Evolutionary conservation across 2,888 invertebrate genomes (phyloP), one percentile per base, ranked within the genome.

Genomic region (Cerastoderma edule): DNA sequence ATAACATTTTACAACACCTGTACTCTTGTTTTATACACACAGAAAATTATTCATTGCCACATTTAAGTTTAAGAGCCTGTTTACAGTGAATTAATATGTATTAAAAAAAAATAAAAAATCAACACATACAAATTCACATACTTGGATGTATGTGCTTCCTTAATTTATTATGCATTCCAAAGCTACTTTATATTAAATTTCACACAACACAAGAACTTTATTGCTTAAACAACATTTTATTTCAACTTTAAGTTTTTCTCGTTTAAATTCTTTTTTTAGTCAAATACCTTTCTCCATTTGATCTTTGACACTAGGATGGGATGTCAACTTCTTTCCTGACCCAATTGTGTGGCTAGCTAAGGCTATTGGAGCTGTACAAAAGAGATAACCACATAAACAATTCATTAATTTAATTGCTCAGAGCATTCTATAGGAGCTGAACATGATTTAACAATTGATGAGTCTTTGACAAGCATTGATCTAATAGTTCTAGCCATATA

Each of bases 291-390:
- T 94, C 22, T 94, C 93, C 82, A 99, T 93, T 89, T 96, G 94
- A 8, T 95, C 95, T 90, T 97, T 96, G 78, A 97, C 95, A 0
- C 95, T 94, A 0, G 99, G 99, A 93, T 99, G 98, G 0, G 97
- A 98, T 0, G 99, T 99, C 0, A 99, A 89, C 0, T 93, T 94
- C 90, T 97, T 97, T 33, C 97, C 97, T 33, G 94, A 92, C 0
- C 94, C 96, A 76, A 99, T 95, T 4, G 95, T 95, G 92, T 99
- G 98, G 0, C 96, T 95, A 75, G 96, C 96, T 44, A 99, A 94
- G 0, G 96, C 98, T 16, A 96, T 96, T 0, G 99, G 99, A 0
- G 93, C 90, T 92, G 75, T 22, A 84, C 78, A 35, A 28, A 54
- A 56, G 24, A 16, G 57, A 44, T 28, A 33, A 30, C 16, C 16